Evolutionary conservation across 2,797 vertebrate species (phyloP), one percentile per base, ranked within the genome.

Genomic region (Pelochelys cantorii): DNA sequence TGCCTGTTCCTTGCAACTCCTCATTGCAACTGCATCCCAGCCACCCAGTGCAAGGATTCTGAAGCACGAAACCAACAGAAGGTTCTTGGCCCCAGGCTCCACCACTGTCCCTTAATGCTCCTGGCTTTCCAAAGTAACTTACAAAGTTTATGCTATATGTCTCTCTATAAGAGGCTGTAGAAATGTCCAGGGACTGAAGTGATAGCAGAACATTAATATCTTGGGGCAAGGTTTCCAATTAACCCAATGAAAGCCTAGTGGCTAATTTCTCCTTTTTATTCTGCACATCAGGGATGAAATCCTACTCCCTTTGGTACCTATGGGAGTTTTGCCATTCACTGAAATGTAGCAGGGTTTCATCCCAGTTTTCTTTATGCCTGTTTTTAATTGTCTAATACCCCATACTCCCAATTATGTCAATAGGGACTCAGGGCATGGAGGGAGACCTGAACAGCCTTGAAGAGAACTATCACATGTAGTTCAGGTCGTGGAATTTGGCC

Each of bases 61-160:
- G n/a, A 92, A 57, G 27, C 11, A 31, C 71, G 25, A 87, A 90
- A 84, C 83, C n/a, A 85, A 84, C 54, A 23, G 23, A 56, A 92
- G 84, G 0, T 81, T 92, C 48, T 79, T 62, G 79, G 29, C 60
- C 48, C 37, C 54, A 83, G 81, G 83, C 14, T 78, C 31, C 71
- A 57, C 27, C 53, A 79, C 77, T 91, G 86, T 59, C 74, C 74
- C 25, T 48, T 42, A 48, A 75, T 75, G 37, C 23, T 75, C 23
- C 74, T 77, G 74, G 42, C 42, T 77, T 59, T 1, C 6, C 14
- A 59, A 29, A 81, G 57, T 18, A 11, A 34, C 37, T 7, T 59
- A 17, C 37, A 37, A 90, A 60, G 87, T 14, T 71, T 42, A 81
- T 5, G 54, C 31, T 29, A 3, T 22, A 88, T 93, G 84, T 1